Evolutionary conservation across 2,797 vertebrate species (phyloP).

Genomic region (Pogoniulus pusillus): DNA sequence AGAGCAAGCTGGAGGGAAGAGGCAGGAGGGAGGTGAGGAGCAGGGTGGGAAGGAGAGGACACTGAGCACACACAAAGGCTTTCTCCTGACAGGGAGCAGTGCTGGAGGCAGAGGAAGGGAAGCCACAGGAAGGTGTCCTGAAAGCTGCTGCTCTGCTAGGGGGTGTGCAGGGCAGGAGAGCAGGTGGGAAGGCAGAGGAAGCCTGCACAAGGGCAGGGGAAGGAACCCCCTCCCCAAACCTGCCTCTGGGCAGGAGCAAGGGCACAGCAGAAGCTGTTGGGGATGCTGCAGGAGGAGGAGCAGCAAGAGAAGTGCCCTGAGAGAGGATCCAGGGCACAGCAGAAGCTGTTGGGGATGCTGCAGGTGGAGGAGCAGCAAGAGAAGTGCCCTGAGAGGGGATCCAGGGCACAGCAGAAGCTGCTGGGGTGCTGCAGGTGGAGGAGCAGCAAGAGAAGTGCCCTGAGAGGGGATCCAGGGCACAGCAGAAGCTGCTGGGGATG

Average conservation of each 20-base stretch:
- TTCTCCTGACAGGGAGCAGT: background rate
- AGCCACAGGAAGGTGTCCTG: background rate
- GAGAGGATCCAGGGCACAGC: no score
- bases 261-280: background rate
- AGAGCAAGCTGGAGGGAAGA: slow-evolving; percentile 25
- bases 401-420: no score
- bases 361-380: no score
- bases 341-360: no score
- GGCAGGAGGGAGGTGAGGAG: background rate
- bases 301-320: background rate
- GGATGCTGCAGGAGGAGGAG: background rate
- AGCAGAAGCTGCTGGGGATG: no score
- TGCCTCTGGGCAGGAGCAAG: background rate
- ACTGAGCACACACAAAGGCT: background rate
- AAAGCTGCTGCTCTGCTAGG: background rate
- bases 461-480: no score
- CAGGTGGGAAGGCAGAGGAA: background rate
- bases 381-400: no score
- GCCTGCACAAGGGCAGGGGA: background rate
- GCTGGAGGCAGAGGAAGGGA: background rate
- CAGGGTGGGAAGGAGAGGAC: background rate
- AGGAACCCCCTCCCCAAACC: background rate
- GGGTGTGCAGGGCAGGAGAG: background rate
- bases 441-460: background rate
- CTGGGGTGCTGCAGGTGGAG: background rate